Base-by-base conservation (phyloP, 1,140 invertebrate genomes). In the Brachionus koreanus region DNA sequence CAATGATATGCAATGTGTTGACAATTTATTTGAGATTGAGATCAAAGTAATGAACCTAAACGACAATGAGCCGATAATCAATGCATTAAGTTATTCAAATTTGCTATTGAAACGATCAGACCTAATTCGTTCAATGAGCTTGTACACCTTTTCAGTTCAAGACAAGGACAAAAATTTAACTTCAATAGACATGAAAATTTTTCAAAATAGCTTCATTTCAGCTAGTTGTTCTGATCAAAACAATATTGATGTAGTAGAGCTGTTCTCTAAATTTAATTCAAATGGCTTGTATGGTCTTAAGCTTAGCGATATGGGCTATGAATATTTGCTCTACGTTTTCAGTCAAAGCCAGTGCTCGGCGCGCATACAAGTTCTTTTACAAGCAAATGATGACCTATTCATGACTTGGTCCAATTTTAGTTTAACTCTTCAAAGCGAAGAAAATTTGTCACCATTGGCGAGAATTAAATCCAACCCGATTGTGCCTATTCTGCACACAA, bases 401-500 rank as follows among this genome's bases (percentile, higher is more conserved):
- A 79, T 35, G 19, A 61, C 52, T n/a, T 12, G 9, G 35, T 19
- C 57, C 0, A 65, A 61, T 57, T 79, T 79, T 65, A 25, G 13
- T 65, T 19, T 79, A 13, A 61, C 16, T 43, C 19, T 61, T 33
- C 25, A n/a, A 16, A n/a, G 13, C 5, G 52, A 77, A 39, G 5
- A 79, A 10, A 39, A 61, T 43, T 29, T 12, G 10, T 6, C 23
- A 9, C 10, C 76, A 23, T 37, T 42, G 1, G 23, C 57, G 6
- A 37, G 12, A 43, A 57, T 57, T 2, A 57, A 61, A 25, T 37
- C 49, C 0, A 42, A 25, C 13, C 49, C 49, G 2, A 25, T 79
- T 3, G 49, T 23, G 12, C 76, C 76, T 12, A 65, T 79, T 61
- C 25, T 79, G 57, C 76, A 79, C 49, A 79, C 76, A 39, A 79